Conservation (phyloP, 2,113 vertebrate genomes). For the Rhipidura dahli region DNA sequence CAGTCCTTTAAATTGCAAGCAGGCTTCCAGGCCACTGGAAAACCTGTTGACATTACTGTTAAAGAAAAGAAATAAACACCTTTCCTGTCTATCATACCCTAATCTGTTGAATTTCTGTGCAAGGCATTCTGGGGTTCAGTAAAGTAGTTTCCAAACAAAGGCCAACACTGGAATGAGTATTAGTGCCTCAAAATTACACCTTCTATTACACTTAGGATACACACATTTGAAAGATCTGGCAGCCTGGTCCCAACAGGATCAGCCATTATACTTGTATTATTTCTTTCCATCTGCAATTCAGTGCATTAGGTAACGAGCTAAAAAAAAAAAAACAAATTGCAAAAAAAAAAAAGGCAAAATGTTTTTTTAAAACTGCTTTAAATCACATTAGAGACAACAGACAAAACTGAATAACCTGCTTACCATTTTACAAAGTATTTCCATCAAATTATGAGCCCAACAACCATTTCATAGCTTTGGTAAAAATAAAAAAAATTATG, state of each 20-base stretch:
- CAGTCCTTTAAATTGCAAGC: neutral
- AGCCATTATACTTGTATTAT: neutral
- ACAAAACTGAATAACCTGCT: neutral
- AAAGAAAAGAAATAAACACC: neutral
- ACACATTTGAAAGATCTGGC: neutral
- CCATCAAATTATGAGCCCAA: slow-evolving; percentile 27
- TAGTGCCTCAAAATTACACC: neutral
- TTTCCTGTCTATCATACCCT: neutral
- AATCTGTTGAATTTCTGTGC: neutral
- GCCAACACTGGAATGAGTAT: neutral
- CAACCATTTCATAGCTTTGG: neutral
- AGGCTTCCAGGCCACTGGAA: neutral
- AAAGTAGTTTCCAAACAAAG: neutral
- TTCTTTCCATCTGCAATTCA: slow-evolving; percentile 25
- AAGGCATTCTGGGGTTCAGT: neutral
- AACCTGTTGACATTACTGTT: neutral
- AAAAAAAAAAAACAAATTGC: too few relatives aligned
- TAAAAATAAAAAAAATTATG: neutral
- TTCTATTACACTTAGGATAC: neutral
- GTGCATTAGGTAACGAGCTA: slow-evolving; percentile 31
- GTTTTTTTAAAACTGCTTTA: slow-evolving; percentile 8
- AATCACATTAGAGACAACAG: slow-evolving; percentile 24
- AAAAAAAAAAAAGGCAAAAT: too few relatives aligned
- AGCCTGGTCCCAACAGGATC: neutral
- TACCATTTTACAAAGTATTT: slow-evolving; percentile 40